Base-by-base conservation (phyloP, 2,888 invertebrate genomes). In the Pheosia gnoma region DNA sequence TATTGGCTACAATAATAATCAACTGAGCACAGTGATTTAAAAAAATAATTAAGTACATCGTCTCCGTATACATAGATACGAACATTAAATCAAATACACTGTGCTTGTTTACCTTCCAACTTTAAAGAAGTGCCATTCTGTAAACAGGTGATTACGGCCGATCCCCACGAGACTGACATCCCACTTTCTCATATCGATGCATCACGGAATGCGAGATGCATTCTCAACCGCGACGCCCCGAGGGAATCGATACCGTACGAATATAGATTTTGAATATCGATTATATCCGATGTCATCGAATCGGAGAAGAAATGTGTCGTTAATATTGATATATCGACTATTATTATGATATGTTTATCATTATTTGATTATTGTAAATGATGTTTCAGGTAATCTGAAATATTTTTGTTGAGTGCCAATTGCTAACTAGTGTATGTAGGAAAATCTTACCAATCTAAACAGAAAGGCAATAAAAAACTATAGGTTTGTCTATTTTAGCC, bases 101-200 rank as follows among this genome's bases (percentile, higher is more conserved):
- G 62, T 62, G 65, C 70, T 71, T 71, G 74, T 71, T 45, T 75
- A 70, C 62, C 65, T 65, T 49, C 57, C 65, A 70, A 74, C 57
- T 72, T 66, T 66, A 66, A 77, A 75, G 73, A 64, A 75, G 64
- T 68, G 62, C 65, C 68, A 73, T 78, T 71, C 71, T 65, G 76
- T 78, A 83, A 82, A 84, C 82, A 83, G 81, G 85, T 88, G 88
- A 90, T 90, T 88, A 90, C 82, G 70, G 78, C 65, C 67, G 70
- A 73, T 75, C 85, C 90, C 83, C 87, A 49, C 55, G 86, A 78
- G 89, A 68, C 75, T 66, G 37, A 70, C 69, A 84, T 82, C 80
- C 81, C 73, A 82, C 87, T 88, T 87, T 83, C 86, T 85, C 83
- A 83, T 85, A 84, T 83, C 86, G 84, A 89, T 90, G 86, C 87